Conservation (phyloP, 92 coral and sea anemone genomes). For the Umimayanthus chanpuru region DNA sequence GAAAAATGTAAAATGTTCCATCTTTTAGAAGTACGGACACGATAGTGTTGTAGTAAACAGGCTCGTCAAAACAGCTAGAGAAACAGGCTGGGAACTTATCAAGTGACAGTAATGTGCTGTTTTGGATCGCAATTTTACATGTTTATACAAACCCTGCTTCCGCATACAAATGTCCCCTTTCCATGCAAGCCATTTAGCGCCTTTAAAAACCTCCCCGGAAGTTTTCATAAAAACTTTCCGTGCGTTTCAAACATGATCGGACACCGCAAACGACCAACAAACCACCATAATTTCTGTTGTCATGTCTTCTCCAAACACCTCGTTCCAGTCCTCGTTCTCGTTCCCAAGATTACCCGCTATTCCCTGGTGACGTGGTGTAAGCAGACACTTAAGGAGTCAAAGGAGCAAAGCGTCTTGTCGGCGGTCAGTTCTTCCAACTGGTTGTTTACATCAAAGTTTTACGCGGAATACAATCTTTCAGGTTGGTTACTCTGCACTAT, state of each 20-base stretch:
- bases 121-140: too few relatives aligned
- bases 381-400: not conserved
- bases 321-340: slow-evolving; percentile 20
- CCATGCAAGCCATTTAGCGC: slow-evolving; percentile 22
- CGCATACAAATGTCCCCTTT: not conserved
- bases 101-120: too few relatives aligned
- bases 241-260: not conserved
- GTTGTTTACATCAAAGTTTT: not conserved
- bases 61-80: not conserved
- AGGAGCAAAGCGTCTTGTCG: not conserved
- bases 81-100: not conserved
- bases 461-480: not conserved
- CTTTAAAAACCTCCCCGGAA: not conserved
- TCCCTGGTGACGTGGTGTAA: not conserved
- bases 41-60: too few relatives aligned
- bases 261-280: slow-evolving; percentile 1
- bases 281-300: slow-evolving; percentile 35
- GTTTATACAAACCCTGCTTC: slow-evolving; percentile 13
- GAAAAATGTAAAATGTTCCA: too few relatives aligned
- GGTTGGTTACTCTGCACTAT: not conserved
- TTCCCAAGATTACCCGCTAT: not conserved
- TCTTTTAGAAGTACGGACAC: too few relatives aligned
- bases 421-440: not conserved
- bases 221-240: slow-evolving; percentile 12
- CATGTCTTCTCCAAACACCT: slow-evolving; percentile 5